Evolutionary conservation across 2,888 invertebrate species (phyloP).

Genomic region (Clanis bilineata): DNA sequence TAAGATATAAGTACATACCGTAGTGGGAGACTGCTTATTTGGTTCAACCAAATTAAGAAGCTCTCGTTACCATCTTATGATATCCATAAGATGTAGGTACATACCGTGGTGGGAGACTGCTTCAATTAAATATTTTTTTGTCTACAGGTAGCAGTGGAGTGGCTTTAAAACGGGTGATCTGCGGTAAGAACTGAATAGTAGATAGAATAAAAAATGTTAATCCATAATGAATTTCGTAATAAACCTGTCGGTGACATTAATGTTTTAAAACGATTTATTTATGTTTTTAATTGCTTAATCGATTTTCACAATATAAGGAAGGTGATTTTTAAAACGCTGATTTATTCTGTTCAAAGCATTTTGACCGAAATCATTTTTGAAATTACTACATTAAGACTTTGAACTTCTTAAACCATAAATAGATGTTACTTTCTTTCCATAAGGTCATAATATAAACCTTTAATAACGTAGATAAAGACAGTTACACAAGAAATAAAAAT

Average conservation of each 20-base stretch:
- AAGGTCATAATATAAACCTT: no score
- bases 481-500: background rate
- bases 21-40: no score
- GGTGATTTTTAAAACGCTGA: background rate
- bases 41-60: no score
- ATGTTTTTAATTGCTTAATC: background rate
- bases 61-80: no score
- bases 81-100: no score
- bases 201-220: conserved; percentile 39
- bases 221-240: conserved; percentile 11
- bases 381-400: no score
- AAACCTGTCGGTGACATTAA: conserved; percentile 11
- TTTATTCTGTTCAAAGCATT: background rate
- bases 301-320: background rate
- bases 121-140: conserved; percentile 21
- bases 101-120: background rate
- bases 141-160: conserved; percentile 62
- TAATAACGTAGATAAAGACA: no score
- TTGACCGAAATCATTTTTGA: background rate
- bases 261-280: conserved; percentile 9
- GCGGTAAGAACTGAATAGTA: conserved; percentile 54
- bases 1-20: no score
- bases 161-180: conserved; percentile 48
- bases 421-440: no score
- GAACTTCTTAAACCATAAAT: no score